Evolutionary conservation across 2,888 invertebrate genomes (phyloP).

Genomic region (Ichneumoninae sp.): DNA sequence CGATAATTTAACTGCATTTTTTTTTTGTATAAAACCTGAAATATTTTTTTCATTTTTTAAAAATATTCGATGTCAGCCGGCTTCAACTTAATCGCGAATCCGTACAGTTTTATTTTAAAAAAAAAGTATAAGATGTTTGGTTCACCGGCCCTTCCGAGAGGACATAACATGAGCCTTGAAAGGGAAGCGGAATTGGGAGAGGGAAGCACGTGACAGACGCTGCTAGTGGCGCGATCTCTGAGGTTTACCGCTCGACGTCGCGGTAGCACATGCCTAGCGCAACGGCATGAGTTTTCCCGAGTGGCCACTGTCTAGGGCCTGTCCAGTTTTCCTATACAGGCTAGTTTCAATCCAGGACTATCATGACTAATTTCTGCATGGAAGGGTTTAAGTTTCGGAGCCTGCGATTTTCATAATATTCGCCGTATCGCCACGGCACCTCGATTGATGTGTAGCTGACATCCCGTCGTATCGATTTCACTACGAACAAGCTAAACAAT

Average conservation of each 20-base stretch:
- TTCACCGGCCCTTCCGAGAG: too few species aligned
- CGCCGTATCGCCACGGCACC: neutral
- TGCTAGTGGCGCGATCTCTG: too few species aligned
- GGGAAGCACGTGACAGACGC: too few species aligned
- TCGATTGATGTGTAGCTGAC: neutral
- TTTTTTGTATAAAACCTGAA: conserved; percentile 1
- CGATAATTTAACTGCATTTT: neutral
- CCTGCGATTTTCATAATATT: neutral
- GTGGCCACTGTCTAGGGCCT: too few species aligned
- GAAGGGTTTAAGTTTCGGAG: neutral
- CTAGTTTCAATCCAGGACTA: too few species aligned
- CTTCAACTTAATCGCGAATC: neutral
- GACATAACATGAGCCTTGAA: too few species aligned
- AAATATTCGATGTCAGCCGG: neutral
- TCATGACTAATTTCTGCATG: neutral
- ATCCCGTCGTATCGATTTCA: neutral
- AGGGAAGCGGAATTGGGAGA: too few species aligned
- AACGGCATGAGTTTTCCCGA: too few species aligned
- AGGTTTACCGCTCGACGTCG: too few species aligned
- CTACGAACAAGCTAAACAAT: neutral
- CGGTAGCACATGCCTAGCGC: too few species aligned
- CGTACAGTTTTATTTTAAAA: neutral
- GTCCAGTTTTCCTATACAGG: too few species aligned
- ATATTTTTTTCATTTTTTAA: neutral
- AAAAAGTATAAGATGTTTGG: too few species aligned